Evolutionary conservation across 2,797 vertebrate species (phyloP).

Genomic region (Onychomys torridus): DNA sequence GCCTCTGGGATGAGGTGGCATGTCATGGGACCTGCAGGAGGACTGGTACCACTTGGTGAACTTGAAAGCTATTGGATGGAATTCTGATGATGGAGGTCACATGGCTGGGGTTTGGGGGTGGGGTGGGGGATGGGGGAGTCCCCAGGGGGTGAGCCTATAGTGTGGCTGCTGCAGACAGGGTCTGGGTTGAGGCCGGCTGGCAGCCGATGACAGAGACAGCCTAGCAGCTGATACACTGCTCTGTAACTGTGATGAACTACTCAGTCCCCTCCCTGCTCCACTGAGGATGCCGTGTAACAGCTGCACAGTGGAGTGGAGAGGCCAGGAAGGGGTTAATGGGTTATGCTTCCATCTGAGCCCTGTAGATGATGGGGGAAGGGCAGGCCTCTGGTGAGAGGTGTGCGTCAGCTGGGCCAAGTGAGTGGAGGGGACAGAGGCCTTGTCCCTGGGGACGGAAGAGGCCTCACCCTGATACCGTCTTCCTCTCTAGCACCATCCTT

Average conservation of each 20-base stretch:
- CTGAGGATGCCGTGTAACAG: conserved; percentile 84
- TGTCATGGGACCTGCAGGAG: background rate
- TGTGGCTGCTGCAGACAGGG: background rate
- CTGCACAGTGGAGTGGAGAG: conserved; percentile 86
- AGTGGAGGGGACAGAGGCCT: conserved; percentile 72
- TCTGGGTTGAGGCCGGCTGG: conserved; percentile 86
- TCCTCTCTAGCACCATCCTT: background rate
- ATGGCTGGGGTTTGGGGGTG: background rate
- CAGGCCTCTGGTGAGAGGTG: conserved; percentile 23
- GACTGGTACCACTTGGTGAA: background rate
- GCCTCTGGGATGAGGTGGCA: conserved; percentile 32
- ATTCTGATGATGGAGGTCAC: background rate
- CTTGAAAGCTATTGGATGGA: background rate
- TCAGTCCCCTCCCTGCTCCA: conserved; percentile 52
- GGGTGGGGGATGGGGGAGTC: no score
- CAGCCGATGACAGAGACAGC: conserved; percentile 81
- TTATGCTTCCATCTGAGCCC: conserved; percentile 77
- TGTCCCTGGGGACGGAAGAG: conserved; percentile 49
- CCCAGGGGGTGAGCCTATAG: background rate
- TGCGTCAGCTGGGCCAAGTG: conserved; percentile 79
- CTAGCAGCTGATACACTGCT: conserved; percentile 88
- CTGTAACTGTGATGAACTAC: conserved; percentile 88
- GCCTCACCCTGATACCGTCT: conserved; percentile 31
- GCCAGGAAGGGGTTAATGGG: conserved; percentile 81
- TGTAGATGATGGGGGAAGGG: conserved; percentile 63